Evolutionary conservation across 2,113 vertebrate genomes (phyloP), one percentile per base, ranked within the genome.

Genomic region (Cyanoramphus novaezelandiae): DNA sequence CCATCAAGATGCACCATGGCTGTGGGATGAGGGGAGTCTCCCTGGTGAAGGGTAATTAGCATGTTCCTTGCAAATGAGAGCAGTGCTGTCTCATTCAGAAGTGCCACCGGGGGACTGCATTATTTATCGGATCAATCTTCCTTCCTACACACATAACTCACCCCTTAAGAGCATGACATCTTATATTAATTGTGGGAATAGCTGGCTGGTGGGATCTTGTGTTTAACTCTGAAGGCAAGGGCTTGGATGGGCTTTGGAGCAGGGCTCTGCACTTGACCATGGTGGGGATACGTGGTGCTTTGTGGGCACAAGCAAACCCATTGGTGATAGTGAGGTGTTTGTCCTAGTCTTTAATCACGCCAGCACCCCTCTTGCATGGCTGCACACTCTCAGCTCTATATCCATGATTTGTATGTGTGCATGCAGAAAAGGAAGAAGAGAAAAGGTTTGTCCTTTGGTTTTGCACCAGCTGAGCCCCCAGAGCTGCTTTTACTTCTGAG

Each of bases 181-280:
- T 43, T 60, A 5, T 39, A 37, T 71, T 63, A 64, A 90, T 68
- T 53, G 86, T 50, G 70, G 77, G 82, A 92, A 47, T 3, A 53
- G 65, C 63, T 77, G 1, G 5, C 59, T 17, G 44, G 25, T 5
- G 29, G 65, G 43, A 17, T 31, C 0, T 2, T 1, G 11, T 28
- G 62, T 31, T 70, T 53, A 20, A 31, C 49, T 64, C 2, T 9
- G n/a, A 65, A 39, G 39, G 44, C 71, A 71, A 72, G 50, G 17
- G 5, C 6, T 17, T 75, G 33, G 50, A 11, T 0, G 11, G 60
- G 47, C 46, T 49, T 41, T 6, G 50, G 49, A 57, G 39, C 7
- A 2, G 20, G 33, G 25, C 35, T 55, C 57, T 35, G 33, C 1
- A 0, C 47, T 39, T 1, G 0, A 11, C 23, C 0, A 0, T 11